Base-by-base conservation (phyloP, 2,888 invertebrate genomes). In the Dexiosoma caninum region DNA sequence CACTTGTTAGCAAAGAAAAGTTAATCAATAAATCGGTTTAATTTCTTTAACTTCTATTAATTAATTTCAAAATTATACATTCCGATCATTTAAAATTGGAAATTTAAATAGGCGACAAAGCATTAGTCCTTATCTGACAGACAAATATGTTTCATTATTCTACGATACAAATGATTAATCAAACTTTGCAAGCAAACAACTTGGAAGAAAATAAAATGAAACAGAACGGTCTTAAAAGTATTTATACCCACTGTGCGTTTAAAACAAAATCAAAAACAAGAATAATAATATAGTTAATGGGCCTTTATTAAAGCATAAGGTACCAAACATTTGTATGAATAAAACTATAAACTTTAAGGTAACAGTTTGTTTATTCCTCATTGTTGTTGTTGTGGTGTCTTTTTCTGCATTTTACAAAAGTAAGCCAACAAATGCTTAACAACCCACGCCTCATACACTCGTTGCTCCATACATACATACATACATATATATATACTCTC, bases 201-300 rank as follows among this genome's bases (percentile, higher is more conserved):
- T 21, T 19, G n/a, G n/a, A n/a, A n/a, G n/a, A n/a, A n/a, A n/a
- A n/a, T n/a, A 46, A 46, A 51, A 55, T 14, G 21, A 30, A 40
- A 55, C 1, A 9, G 4, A 12, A 35, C 2, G 35, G 16, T 1
- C 16, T 23, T 10, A 14, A 9, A 21, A n/a, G 14, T 14, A 9
- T 4, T 62, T 12, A 32, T 23, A 67, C 42, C 75, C 75, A 75
- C 75, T 75, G 75, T 75, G 66, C 67, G 10, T 37, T 10, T 16
- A 21, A 9, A n/a, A 19, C 51, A 23, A 51, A 37, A 23, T 35
- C 49, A 37, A 37, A 32, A 62, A 42, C 30, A 42, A 46, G 51
- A 59, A 67, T 62, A 44, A 74, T 74, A 69, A 46, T 59, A 74
- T 77, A 81, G 77, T 72, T 81, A 81, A 81, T 81, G 77, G 77